A percentile compares a stretch with the other conserved stretches of the same genome.
Conservation (phyloP, 35 echinoderm and acorn worm species). For the Chiridota heheva region DNA sequence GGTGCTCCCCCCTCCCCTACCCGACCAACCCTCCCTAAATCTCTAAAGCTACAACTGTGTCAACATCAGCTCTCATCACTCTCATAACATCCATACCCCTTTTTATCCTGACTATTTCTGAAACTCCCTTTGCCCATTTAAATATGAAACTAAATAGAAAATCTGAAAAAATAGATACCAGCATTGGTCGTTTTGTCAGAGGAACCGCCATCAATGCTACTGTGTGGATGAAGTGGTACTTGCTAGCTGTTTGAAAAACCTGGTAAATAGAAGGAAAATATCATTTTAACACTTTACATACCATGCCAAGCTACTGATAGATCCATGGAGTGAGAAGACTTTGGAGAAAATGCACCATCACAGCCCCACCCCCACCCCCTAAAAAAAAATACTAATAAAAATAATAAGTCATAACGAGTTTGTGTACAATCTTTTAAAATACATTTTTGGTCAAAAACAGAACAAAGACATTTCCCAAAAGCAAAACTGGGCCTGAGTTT, state of each 20-base stretch:
- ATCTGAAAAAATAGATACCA: conserved; percentile 85
- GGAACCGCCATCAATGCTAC: conserved; percentile 81
- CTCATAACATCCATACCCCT: not conserved
- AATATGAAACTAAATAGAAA: not conserved
- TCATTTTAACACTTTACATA: not conserved
- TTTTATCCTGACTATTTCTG: not conserved
- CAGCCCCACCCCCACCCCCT: too few species aligned
- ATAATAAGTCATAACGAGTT: not conserved
- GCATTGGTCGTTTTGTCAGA: conserved; percentile 53
- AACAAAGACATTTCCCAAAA: too few species aligned
- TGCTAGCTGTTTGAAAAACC: conserved; percentile 90
- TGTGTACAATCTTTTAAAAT: not conserved
- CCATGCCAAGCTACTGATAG: not conserved
- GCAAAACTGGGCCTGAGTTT: too few species aligned
- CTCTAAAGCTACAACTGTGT: not conserved
- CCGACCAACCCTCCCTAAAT: not conserved
- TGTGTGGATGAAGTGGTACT: conserved; percentile 90
- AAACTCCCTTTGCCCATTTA: not conserved
- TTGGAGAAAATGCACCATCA: not conserved
- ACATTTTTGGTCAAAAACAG: not conserved
- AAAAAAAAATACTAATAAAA: not conserved
- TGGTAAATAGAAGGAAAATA: conserved; percentile 18
- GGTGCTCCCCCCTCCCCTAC: too few species aligned
- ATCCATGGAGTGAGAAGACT: not conserved
- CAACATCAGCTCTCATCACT: not conserved